Conservation (phyloP, 2,888 invertebrate genomes). For the Altica lythri region DNA sequence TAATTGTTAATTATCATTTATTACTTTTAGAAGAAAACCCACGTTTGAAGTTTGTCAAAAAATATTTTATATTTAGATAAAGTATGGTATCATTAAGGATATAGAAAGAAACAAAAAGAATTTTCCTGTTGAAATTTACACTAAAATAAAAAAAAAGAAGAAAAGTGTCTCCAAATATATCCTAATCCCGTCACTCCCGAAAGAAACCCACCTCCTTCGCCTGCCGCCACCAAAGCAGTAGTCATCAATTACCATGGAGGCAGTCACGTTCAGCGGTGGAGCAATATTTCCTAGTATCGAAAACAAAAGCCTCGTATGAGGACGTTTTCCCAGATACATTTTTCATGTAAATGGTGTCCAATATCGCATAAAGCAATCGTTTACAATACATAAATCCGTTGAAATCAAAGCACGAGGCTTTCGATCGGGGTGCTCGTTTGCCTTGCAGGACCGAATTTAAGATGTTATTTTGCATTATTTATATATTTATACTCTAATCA, state of each 20-base stretch:
- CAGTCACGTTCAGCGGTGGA: slow-evolving; percentile 55
- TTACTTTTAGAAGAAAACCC: no score
- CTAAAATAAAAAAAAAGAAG: slow-evolving; percentile 27
- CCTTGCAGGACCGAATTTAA: slow-evolving; percentile 43
- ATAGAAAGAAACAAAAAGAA: not conserved
- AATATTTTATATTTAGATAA: no score
- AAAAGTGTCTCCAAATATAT: slow-evolving; percentile 34
- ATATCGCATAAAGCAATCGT: slow-evolving; percentile 61
- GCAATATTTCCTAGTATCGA: slow-evolving; percentile 60
- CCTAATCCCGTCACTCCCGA: slow-evolving; percentile 34
- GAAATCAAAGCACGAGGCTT: slow-evolving; percentile 58
- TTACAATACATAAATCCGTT: slow-evolving; percentile 61
- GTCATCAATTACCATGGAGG: slow-evolving; percentile 57
- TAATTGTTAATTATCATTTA: no score
- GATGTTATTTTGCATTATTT: no score
- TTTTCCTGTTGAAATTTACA: slow-evolving; percentile 22
- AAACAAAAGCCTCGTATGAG: slow-evolving; percentile 58
- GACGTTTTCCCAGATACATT: slow-evolving; percentile 59
- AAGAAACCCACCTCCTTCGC: slow-evolving; percentile 29
- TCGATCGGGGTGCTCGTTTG: slow-evolving; percentile 52
- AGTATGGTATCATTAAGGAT: no score
- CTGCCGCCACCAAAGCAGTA: slow-evolving; percentile 42
- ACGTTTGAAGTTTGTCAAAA: no score
- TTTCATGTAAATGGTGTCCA: slow-evolving; percentile 61
- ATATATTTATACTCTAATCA: not conserved